Evolutionary conservation across 2,113 vertebrate genomes (phyloP).

Genomic region (Plecotus auritus): DNA sequence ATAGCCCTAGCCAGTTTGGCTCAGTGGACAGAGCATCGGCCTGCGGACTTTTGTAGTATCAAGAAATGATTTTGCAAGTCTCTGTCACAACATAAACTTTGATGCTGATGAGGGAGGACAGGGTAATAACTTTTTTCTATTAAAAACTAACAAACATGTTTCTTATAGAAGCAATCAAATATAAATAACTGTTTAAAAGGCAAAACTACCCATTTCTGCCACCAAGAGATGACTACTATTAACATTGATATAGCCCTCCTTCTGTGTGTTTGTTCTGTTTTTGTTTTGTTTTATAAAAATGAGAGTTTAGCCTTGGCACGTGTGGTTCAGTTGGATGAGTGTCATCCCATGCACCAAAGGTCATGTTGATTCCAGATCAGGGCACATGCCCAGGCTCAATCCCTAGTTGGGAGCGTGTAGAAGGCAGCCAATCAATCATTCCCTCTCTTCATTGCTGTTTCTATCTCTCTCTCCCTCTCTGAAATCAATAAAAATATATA

Average conservation of each 20-base stretch:
- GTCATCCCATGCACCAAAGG: background rate
- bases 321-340: background rate
- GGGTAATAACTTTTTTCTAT: background rate
- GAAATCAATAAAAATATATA: no score
- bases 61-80: background rate
- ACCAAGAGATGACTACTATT: background rate
- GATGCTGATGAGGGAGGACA: background rate
- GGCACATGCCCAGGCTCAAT: background rate
- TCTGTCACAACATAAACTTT: background rate
- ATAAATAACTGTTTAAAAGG: background rate
- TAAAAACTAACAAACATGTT: background rate
- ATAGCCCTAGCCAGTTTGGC: background rate
- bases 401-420: background rate
- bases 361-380: background rate
- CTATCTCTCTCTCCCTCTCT: no score
- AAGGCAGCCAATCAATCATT: no score
- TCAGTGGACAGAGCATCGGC: no score
- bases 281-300: slow-evolving; percentile 47
- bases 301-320: background rate
- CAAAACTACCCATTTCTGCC: background rate
- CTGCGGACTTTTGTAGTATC: background rate
- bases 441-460: no score
- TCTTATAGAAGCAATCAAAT: slow-evolving; percentile 13
- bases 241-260: background rate
- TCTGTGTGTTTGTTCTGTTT: background rate